A percentile compares a stretch with the other conserved stretches of the same genome.
Evolutionary conservation across 2,888 invertebrate species (phyloP).

Genomic region (Saturnia japonica): DNA sequence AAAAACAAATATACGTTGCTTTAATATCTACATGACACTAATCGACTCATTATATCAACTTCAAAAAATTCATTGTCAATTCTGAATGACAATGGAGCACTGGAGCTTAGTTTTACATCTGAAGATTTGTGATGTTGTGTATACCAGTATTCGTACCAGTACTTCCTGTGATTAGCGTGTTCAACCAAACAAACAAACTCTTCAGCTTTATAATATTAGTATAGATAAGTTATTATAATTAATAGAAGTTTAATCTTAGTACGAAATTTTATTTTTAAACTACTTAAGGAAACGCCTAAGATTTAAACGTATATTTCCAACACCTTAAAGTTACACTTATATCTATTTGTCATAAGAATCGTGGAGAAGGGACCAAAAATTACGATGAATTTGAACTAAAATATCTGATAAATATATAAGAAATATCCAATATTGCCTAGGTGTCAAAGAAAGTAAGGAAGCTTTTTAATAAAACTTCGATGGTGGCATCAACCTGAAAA

Average conservation of each 20-base stretch:
- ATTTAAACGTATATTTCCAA: slow-evolving; percentile 1
- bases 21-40: neutral
- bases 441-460: neutral
- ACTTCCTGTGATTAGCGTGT: too few species aligned
- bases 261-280: neutral
- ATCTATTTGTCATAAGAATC: neutral
- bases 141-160: neutral
- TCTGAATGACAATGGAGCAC: neutral
- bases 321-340: neutral
- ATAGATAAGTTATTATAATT: neutral
- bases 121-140: neutral
- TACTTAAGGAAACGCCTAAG: neutral
- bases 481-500: neutral
- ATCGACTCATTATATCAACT: neutral
- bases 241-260: neutral
- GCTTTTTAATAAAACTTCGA: neutral
- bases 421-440: neutral
- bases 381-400: neutral
- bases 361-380: neutral
- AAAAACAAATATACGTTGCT: neutral
- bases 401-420: neutral
- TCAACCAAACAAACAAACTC: too few species aligned
- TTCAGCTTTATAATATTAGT: too few species aligned
- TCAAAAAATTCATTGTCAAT: neutral
- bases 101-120: neutral